Evolutionary conservation across 1,140 invertebrate genomes (phyloP).

Genomic region (Rhynchophorus ferrugineus): DNA sequence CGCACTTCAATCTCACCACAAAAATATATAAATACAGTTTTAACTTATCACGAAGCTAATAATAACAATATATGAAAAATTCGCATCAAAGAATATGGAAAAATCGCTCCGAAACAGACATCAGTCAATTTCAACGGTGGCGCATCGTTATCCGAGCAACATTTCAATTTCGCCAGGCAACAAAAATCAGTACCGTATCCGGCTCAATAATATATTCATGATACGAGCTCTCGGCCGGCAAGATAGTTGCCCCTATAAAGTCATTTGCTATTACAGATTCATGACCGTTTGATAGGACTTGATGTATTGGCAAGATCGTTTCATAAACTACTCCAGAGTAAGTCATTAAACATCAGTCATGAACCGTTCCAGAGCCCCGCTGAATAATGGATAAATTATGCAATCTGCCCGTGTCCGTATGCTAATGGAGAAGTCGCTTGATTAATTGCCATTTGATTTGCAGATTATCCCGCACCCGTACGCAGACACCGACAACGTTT

Average conservation of each 20-base stretch:
- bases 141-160: too few species aligned
- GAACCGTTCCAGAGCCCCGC: slow-evolving; percentile 22
- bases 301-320: slow-evolving; percentile 29
- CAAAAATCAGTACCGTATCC: too few species aligned
- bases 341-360: slow-evolving; percentile 36
- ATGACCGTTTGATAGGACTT: slow-evolving; percentile 25
- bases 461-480: slow-evolving; percentile 31
- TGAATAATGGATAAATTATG: slow-evolving; percentile 39
- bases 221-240: too few species aligned
- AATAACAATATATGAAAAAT: too few species aligned
- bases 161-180: too few species aligned
- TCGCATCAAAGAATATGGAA: too few species aligned
- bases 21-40: too few species aligned
- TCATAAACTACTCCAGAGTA: slow-evolving; percentile 30
- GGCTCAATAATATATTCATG: slow-evolving; percentile 13
- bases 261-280: slow-evolving; percentile 24
- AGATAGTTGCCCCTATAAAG: slow-evolving; percentile 21
- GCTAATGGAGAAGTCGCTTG: slow-evolving; percentile 34
- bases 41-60: too few species aligned
- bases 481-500: too few species aligned
- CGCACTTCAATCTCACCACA: too few species aligned
- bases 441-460: slow-evolving; percentile 39
- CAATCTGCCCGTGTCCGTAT: slow-evolving; percentile 32
- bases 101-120: too few species aligned
- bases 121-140: too few species aligned